A percentile compares a stretch with the other conserved stretches of the same genome.
Conservation (phyloP, 2,888 invertebrate species). For the Epinotia bilunana region DNA sequence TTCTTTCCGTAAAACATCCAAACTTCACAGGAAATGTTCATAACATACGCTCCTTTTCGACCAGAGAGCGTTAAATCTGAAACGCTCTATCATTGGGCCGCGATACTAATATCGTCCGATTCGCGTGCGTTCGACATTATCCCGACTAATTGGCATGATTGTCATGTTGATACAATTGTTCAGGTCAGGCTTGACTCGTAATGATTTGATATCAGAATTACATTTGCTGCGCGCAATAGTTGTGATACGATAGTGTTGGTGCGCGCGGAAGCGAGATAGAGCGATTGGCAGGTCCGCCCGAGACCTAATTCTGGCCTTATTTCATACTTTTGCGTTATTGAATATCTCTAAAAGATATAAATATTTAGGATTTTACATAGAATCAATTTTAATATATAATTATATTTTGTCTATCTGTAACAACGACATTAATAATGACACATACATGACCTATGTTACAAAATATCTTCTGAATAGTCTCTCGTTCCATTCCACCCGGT, state of each 20-base stretch:
- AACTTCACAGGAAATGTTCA: neutral
- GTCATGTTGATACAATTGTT: constrained; percentile 19
- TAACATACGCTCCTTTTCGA: neutral
- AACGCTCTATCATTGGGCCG: constrained; percentile 18
- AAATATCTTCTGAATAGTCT: neutral
- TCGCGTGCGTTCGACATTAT: constrained; percentile 16
- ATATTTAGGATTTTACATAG: no score
- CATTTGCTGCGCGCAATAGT: no score
- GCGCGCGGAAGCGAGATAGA: no score
- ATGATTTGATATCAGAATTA: neutral
- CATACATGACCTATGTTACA: no score
- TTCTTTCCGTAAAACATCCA: neutral
- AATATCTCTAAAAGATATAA: no score
- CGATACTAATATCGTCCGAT: constrained; percentile 24
- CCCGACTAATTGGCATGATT: constrained; percentile 17
- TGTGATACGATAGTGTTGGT: no score
- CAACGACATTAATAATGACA: no score
- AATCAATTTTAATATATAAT: no score
- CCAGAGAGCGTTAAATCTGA: neutral
- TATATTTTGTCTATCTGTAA: no score
- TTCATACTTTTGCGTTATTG: no score
- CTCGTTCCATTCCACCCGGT: neutral
- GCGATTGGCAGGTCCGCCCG: no score
- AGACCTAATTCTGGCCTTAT: no score
- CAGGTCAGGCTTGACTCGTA: neutral